Conservation (phyloP, 2,113 vertebrate genomes). For the Colius striatus region DNA sequence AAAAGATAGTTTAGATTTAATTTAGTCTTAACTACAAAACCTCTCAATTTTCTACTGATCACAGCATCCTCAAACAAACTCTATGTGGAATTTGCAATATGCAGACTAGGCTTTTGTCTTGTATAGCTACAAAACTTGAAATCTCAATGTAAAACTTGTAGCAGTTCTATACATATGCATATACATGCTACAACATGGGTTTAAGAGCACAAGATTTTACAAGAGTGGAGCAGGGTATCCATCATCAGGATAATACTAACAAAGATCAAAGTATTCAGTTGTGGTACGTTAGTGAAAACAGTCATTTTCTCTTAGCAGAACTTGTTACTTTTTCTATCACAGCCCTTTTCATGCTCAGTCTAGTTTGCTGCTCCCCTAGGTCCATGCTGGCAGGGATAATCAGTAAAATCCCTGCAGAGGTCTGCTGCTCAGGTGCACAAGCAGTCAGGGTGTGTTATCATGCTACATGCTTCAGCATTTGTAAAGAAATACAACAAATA, state of each 20-base stretch:
- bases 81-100: background rate
- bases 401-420: background rate
- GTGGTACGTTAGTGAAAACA: background rate
- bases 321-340: background rate
- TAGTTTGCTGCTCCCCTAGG: background rate
- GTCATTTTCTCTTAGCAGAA: background rate
- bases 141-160: background rate
- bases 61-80: background rate
- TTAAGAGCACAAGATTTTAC: background rate
- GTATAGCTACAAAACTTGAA: background rate
- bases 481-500: background rate
- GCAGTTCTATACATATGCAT: background rate
- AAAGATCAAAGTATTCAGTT: background rate
- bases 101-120: background rate
- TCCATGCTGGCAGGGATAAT: background rate
- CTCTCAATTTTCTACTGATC: background rate
- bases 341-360: background rate
- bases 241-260: too few relatives aligned
- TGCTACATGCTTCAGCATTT: background rate
- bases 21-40: background rate
- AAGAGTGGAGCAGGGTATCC: background rate
- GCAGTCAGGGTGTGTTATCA: background rate
- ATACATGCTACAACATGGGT: accelerated
- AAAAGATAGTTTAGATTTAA: background rate
- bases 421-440: background rate